Conservation (phyloP, 2,113 vertebrate species). For the Macquaria ambigua region DNA sequence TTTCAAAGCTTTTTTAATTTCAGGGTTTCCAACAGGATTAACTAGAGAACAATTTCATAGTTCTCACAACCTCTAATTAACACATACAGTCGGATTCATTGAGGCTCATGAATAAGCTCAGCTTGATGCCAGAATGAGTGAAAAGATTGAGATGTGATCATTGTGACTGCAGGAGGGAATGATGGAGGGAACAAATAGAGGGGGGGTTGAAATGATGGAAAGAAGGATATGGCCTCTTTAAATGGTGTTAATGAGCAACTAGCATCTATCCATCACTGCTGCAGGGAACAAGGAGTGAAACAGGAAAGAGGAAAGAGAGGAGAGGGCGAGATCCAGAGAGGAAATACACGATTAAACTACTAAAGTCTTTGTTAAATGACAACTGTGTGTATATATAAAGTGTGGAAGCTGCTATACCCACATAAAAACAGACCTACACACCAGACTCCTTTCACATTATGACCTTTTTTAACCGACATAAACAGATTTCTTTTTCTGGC, state of each 20-base stretch:
- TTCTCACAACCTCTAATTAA: slow-evolving; percentile 12
- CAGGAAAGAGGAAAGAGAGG: background rate
- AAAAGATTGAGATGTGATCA: background rate
- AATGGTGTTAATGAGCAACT: background rate
- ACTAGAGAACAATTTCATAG: background rate
- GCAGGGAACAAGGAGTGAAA: background rate
- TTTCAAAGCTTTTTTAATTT: background rate
- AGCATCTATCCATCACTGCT: background rate
- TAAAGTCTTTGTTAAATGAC: background rate
- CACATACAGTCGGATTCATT: background rate
- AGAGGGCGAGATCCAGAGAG: background rate
- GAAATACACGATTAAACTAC: background rate
- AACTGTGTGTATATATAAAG: too few species aligned
- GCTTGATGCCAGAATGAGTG: background rate
- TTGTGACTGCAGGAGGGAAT: background rate
- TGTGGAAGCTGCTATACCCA: too few species aligned
- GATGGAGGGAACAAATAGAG: background rate
- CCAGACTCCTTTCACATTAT: too few species aligned
- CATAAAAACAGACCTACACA: too few species aligned
- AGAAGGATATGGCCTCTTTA: background rate
- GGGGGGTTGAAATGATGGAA: background rate
- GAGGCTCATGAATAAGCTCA: background rate
- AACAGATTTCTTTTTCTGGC: too few species aligned
- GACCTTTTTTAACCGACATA: too few species aligned
- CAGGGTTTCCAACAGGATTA: slow-evolving; percentile 6